Percentiles rank a stretch among this genome's conserved stretches.
Conservation (phyloP, 2,113 vertebrate genomes). For the Climacteris rufus region DNA sequence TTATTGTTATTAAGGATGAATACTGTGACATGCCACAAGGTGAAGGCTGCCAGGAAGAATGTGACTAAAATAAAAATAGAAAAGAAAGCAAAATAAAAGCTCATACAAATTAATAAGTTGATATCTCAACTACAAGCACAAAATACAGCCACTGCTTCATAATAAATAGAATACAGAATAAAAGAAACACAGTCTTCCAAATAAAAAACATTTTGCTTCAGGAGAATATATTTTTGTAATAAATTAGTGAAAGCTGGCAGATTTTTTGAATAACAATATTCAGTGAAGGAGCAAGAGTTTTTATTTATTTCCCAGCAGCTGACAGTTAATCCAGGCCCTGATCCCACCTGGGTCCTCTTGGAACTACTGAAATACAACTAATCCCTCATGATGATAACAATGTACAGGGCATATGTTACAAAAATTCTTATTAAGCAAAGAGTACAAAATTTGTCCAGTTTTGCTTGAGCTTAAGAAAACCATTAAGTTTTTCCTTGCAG, state of each 20-base stretch:
- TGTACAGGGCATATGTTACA: neutral
- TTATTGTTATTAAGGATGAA: neutral
- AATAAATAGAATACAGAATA: neutral
- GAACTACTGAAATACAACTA: neutral
- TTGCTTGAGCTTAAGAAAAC: neutral
- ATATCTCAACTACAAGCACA: neutral
- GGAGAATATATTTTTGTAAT: neutral
- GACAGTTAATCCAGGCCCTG: neutral
- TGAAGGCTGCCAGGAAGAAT: neutral
- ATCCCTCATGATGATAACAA: neutral
- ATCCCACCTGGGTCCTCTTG: neutral
- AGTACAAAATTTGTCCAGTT: neutral
- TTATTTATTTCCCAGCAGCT: neutral
- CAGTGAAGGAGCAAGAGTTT: neutral
- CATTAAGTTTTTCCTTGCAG: neutral
- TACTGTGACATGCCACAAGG: neutral
- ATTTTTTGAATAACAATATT: neutral
- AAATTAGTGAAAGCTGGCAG: neutral
- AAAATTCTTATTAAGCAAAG: neutral
- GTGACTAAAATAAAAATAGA: neutral
- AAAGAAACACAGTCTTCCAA: neutral
- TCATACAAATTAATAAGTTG: neutral
- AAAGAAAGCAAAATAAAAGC: neutral
- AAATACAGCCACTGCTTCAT: neutral
- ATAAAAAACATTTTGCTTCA: neutral